These are phyloP conservation scores for Elaphurus davidianus DNA, from an alignment of 2,113 vertebrate species.

Conservation along the genomic window DNA sequence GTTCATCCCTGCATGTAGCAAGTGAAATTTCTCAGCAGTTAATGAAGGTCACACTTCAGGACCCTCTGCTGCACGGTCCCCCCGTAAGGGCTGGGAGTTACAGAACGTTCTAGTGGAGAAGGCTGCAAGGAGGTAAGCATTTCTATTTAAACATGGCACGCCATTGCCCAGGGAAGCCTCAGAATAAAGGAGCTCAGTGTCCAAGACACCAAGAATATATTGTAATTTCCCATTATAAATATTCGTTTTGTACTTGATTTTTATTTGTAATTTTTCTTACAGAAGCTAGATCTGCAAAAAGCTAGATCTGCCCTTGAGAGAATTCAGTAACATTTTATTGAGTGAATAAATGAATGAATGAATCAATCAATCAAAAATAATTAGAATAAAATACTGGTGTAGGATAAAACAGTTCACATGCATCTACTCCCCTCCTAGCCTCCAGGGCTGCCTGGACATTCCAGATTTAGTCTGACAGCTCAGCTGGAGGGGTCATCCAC, in stretches of 20 bases:
- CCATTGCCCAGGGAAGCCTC: background rate
- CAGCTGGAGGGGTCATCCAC: background rate
- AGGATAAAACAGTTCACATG: background rate
- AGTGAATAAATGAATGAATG: background rate
- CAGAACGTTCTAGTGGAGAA: background rate
- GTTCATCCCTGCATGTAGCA: background rate
- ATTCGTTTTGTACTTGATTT: background rate
- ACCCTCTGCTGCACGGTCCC: too few species aligned
- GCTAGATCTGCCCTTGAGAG: background rate
- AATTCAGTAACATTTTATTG: background rate
- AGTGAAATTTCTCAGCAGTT: background rate
- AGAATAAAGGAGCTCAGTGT: background rate
- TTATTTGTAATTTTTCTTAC: background rate
- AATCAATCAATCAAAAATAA: background rate
- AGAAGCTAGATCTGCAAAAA: background rate
- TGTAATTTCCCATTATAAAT: background rate
- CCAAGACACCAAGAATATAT: background rate
- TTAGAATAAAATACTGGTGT: background rate
- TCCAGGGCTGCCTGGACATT: background rate
- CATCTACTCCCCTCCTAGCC: background rate
- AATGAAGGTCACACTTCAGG: background rate
- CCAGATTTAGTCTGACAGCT: background rate
- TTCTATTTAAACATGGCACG: background rate
- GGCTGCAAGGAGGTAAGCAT: background rate
- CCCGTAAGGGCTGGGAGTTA: background rate